phyloP scores from a whole-genome alignment of 1,140 invertebrate genomes.

The Kradibia gibbosae region DNA sequence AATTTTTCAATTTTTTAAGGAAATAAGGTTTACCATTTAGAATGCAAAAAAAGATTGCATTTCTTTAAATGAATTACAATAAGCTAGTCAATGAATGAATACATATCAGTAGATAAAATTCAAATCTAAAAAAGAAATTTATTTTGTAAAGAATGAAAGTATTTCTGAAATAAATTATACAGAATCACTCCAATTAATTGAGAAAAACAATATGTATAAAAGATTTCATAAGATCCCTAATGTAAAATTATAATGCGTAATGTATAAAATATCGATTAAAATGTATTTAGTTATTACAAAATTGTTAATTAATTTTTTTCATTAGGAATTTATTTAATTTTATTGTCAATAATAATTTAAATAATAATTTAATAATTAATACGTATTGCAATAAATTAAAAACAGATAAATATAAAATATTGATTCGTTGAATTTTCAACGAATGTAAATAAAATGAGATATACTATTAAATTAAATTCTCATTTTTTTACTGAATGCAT shows the following conservation, averaged over 20 bases:
- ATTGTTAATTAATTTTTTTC: not conserved
- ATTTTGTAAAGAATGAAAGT: conserved; percentile 19
- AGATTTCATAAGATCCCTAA: conserved; percentile 23
- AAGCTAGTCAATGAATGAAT: conserved; percentile 9
- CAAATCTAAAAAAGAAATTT: not conserved
- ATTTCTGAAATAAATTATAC: conserved; percentile 35
- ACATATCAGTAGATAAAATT: conserved; percentile 21
- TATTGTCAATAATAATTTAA: not conserved
- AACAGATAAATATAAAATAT: conserved; percentile 19
- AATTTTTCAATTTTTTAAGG: conserved; percentile 1
- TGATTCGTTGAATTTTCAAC: conserved; percentile 13
- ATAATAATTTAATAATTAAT: conserved; percentile 26
- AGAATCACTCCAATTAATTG: conserved; percentile 27
- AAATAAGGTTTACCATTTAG: not conserved
- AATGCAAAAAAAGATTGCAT: conserved; percentile 28
- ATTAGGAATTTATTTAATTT: not conserved
- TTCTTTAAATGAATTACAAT: not conserved
- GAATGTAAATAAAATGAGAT: not conserved
- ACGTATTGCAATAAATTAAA: conserved; percentile 28
- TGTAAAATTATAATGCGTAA: conserved; percentile 47
- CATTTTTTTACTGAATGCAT: conserved; percentile 14
- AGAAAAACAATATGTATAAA: not conserved
- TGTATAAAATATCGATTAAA: not conserved
- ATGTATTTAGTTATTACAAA: not conserved
- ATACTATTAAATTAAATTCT: conserved; percentile 14